Evolutionary conservation across 2,797 vertebrate genomes (phyloP).

Genomic region (Aldrovandia affinis): DNA sequence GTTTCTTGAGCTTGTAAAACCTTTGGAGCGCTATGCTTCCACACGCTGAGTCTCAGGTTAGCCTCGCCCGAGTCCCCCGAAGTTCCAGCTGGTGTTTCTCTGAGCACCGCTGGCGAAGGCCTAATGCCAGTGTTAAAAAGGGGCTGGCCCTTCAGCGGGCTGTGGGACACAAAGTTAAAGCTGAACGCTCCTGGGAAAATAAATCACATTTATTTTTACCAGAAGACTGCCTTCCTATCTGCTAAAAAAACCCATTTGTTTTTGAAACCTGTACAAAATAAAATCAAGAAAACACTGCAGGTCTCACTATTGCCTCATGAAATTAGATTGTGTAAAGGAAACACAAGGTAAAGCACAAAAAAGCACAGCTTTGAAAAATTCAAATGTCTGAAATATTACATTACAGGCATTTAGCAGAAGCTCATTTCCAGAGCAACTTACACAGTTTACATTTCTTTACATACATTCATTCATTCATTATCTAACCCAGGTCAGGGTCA

Average conservation of each 20-base stretch:
- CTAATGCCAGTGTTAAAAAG: neutral
- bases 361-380: too few species aligned
- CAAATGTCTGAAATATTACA: too few species aligned
- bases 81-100: neutral
- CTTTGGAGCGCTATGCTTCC: neutral
- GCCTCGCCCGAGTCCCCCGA: neutral
- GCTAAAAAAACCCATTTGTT: neutral
- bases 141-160: neutral
- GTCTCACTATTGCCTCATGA: too few species aligned
- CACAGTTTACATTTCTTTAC: too few species aligned
- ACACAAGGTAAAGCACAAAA: too few species aligned
- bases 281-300: too few species aligned
- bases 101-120: neutral
- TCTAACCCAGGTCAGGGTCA: too few species aligned
- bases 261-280: neutral
- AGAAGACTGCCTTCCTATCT: neutral
- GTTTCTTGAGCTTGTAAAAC: neutral
- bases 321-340: too few species aligned
- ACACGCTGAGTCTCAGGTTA: neutral
- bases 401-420: too few species aligned
- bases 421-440: too few species aligned
- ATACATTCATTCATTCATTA: too few species aligned
- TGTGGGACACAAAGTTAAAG: neutral
- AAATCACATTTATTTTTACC: neutral
- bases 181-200: neutral